Conservation (phyloP, 2,797 vertebrate genomes). For the Ara ararauna region DNA sequence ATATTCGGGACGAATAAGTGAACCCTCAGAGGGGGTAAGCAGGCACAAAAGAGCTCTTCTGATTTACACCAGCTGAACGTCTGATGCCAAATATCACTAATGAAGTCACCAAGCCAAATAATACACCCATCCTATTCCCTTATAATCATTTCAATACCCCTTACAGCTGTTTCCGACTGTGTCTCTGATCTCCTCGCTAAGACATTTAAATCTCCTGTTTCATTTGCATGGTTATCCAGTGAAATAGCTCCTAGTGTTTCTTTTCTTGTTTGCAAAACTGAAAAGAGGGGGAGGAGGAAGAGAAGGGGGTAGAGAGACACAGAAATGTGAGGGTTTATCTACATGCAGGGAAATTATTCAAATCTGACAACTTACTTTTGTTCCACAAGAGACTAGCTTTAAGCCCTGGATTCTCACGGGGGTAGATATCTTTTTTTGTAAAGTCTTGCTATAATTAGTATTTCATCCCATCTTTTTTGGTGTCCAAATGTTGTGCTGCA, state of each 20-base stretch:
- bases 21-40: conserved; percentile 16
- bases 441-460: conserved; percentile 66
- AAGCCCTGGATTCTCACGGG: conserved; percentile 58
- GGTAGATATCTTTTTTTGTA: conserved; percentile 53
- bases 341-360: conserved; percentile 74
- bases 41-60: conserved; percentile 13
- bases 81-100: conserved; percentile 48
- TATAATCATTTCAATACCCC: conserved; percentile 47
- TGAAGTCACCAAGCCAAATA: conserved; percentile 64
- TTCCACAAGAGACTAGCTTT: conserved; percentile 66
- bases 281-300: background rate
- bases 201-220: conserved; percentile 74
- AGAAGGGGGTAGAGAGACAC: accelerated
- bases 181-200: conserved; percentile 69
- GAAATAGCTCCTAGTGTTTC: conserved; percentile 77
- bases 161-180: conserved; percentile 64
- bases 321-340: conserved; percentile 69
- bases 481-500: background rate
- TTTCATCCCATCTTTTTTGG: conserved; percentile 57
- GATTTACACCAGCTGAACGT: conserved; percentile 35
- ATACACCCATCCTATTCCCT: conserved; percentile 49
- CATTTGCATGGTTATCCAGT: conserved; percentile 76
- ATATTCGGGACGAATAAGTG: conserved; percentile 50
- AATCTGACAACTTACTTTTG: conserved; percentile 75
- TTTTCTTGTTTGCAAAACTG: conserved; percentile 75